Conservation (phyloP, 2,888 invertebrate species). For the Poecilus cupreus region DNA sequence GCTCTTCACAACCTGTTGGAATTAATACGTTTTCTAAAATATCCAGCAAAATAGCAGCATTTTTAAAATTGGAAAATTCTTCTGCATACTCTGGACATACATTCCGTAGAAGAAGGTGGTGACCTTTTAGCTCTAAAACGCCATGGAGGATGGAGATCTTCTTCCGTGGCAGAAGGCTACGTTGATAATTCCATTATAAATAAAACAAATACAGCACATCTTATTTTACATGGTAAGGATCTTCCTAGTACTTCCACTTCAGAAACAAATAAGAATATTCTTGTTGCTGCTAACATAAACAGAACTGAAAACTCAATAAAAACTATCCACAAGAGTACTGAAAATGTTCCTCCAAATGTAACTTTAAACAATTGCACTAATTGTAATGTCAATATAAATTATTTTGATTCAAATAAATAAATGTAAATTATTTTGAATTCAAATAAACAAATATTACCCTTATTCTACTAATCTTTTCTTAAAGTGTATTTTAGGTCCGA, state of each 20-base stretch:
- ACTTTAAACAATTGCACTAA: neutral
- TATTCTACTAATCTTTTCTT: conserved; percentile 3
- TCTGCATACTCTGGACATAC: neutral
- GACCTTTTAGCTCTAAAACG: neutral
- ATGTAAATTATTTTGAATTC: no score
- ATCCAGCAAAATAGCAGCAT: neutral
- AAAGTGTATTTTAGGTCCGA: neutral
- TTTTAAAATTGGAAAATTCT: neutral
- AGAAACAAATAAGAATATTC: no score
- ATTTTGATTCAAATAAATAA: neutral
- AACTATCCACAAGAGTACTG: no score
- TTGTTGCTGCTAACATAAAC: no score
- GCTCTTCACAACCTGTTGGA: neutral
- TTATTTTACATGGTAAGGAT: neutral
- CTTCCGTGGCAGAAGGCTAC: neutral
- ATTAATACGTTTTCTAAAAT: neutral
- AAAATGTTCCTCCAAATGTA: no score
- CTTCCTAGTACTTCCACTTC: neutral
- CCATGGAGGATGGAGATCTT: neutral
- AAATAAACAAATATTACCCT: no score
- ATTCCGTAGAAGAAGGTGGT: neutral
- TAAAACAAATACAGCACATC: neutral
- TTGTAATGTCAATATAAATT: neutral
- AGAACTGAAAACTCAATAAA: no score
- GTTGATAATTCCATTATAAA: neutral